Conservation (phyloP, 2,113 vertebrate species). For the Hemichromis elongatus region DNA sequence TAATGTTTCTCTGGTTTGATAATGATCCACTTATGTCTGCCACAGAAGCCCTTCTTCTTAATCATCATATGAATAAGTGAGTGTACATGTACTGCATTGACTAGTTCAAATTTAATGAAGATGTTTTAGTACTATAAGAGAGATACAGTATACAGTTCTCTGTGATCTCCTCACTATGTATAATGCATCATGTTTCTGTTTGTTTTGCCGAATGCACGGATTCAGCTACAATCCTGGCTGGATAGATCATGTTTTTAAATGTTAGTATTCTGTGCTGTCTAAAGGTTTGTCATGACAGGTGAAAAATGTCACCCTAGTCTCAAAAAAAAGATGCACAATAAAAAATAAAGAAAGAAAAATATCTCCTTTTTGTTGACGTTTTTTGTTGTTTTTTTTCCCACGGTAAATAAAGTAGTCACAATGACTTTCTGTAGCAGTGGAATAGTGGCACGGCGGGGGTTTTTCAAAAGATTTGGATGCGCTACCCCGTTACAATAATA, state of each 20-base stretch:
- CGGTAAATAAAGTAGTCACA: background rate
- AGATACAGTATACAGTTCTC: too few species aligned
- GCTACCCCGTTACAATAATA: background rate
- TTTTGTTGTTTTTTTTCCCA: background rate
- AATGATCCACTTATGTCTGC: constrained; percentile 7
- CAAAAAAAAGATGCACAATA: background rate
- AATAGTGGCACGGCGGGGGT: background rate
- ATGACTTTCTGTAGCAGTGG: background rate
- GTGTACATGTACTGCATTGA: background rate
- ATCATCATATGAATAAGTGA: background rate
- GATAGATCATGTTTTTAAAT: background rate
- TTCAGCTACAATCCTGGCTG: background rate
- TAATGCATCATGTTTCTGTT: background rate
- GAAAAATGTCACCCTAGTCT: background rate
- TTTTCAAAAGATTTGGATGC: background rate
- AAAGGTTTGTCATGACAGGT: background rate
- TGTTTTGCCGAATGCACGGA: background rate
- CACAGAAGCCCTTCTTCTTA: background rate
- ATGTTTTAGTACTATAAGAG: background rate
- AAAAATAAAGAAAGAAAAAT: background rate
- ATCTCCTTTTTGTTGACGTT: background rate
- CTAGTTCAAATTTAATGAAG: background rate
- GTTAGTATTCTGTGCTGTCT: background rate
- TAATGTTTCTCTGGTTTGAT: constrained; percentile 1
- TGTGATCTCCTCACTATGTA: background rate